Base-by-base conservation (phyloP, 2,113 vertebrate species). In the Speoplatyrhinus poulsoni region DNA sequence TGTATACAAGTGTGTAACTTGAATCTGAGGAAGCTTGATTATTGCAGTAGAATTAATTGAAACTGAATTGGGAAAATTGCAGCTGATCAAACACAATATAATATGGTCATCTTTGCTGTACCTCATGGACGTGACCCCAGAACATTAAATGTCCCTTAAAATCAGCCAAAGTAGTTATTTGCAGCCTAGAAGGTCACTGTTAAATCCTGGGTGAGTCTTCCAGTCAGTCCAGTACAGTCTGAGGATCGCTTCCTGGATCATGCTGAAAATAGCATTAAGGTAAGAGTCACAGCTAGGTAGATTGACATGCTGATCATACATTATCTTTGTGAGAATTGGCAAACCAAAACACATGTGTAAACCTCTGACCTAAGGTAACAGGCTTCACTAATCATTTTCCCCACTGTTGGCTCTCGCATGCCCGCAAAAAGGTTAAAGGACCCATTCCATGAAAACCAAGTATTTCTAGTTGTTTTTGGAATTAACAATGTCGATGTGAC, bases 401-500 rank as follows among this genome's bases (percentile, higher is more conserved):
- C 48, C 12, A 17, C 46, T 67, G 53, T 53, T 46, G 11, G 46
- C 64, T 56, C 41, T 53, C 55, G 6, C 16, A 13, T 64, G 12
- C 53, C 33, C 36, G 13, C 62, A 17, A 47, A 41, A 62, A 65
- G 54, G 41, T 67, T 69, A 26, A 26, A 26, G 26, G 26, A 19
- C 19, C 19, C 19, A 19, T 19, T 19, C 19, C 19, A 19, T 19
- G 19, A 26, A 26, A 26, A 26, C 26, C 26, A 26, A 26, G 26
- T 26, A 26, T 26, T 26, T 26, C 26, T 26, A 26, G 26, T 26
- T 26, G 26, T 26, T 26, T 26, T 26, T 26, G 26, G 26, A 26
- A 26, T 26, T 26, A 26, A 26, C 26, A 26, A 26, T 26, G 26
- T 26, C 26, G 26, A 26, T 26, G 26, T 26, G 26, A 26, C 26